Evolutionary conservation across 1,140 invertebrate species (phyloP), one percentile per base, ranked within the genome.

Genomic region (Brachionus angularis): DNA sequence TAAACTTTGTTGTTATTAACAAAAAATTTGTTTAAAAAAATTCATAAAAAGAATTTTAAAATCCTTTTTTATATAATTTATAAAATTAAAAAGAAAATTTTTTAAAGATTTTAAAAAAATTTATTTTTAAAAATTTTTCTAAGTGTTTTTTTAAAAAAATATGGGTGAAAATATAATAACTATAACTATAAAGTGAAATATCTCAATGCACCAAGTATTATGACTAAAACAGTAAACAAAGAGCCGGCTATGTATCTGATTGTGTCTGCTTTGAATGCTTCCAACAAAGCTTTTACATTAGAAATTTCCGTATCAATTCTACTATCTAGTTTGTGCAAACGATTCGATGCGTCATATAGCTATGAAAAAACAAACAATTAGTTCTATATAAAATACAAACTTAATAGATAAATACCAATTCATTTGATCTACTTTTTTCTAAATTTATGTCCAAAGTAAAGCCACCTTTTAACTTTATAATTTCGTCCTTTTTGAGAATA

Each of bases 391-490:
- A 50, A 39, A 42, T 46, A 14, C 44, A 14, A 25, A 21, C 4
- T 1, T 2, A 21, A 42, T 18, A 23, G 7, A 14, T 27, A 5
- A 69, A 76, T 73, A 81, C 79, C 18, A 76, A 77, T 74, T 82
- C 80, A 27, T 75, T 76, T 14, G 79, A 74, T 52, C 79, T 71
- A 31, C 78, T 76, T 46, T 75, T 78, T 70, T 82, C 80, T 12
- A 81, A 72, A 72, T 82, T 82, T 10, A 81, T 77, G 72, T 82
- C 80, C 16, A 82, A 74, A 10, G 73, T 77, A 14, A 82, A 74
- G 18, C 78, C 73, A 39, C 78, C 76, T 62, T 77, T 76, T 18
- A 82, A 34, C 72, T 81, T 80, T 36, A 72, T 64, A 5, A 81
- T 73, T 58, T 79, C 78, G 73, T 81, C 79, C 47, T 74, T 72